A percentile compares a stretch with the other conserved stretches of the same genome.
These are phyloP conservation scores for Tenthredo scrophulariae DNA, from an alignment of 2,888 invertebrate species.

Conservation along the genomic window DNA sequence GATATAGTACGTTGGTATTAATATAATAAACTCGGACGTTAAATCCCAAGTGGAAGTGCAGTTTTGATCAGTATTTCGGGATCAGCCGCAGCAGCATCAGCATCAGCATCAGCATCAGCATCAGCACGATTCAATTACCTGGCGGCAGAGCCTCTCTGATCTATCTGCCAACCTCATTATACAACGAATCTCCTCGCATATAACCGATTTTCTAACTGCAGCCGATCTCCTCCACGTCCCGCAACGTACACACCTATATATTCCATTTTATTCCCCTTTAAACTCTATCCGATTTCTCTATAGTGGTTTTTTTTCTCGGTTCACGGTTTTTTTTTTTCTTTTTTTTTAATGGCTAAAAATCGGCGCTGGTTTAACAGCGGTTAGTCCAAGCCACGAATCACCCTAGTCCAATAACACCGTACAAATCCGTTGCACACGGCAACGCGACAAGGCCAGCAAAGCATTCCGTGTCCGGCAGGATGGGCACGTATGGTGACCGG, in stretches of 20 bases:
- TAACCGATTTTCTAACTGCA: not conserved
- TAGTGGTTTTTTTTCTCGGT: no score
- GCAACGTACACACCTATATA: not conserved
- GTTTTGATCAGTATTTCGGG: slow-evolving; percentile 41
- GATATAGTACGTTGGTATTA: not conserved
- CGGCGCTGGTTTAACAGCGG: not conserved
- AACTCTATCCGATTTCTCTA: not conserved
- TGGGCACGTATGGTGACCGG: slow-evolving; percentile 9
- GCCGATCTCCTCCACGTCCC: not conserved
- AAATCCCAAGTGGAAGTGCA: slow-evolving; percentile 11
- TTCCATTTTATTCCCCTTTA: not conserved
- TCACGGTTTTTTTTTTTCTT: not conserved
- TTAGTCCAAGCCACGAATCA: not conserved
- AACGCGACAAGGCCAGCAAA: not conserved
- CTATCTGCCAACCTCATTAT: slow-evolving; percentile 35
- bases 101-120: not conserved
- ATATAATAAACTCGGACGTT: slow-evolving; percentile 22
- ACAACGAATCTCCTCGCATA: slow-evolving; percentile 8
- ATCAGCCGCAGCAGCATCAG: slow-evolving; percentile 41
- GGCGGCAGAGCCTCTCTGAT: slow-evolving; percentile 68
- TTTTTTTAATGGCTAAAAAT: not conserved
- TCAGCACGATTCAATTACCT: slow-evolving; percentile 72
- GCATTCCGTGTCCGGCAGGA: slow-evolving; percentile 22
- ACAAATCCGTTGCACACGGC: slow-evolving; percentile 28
- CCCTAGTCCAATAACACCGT: not conserved